Percentiles rank a stretch among this genome's conserved stretches.
phyloP scores from a whole-genome alignment of 2,888 invertebrate genomes.

The Argyra leucocephala region DNA sequence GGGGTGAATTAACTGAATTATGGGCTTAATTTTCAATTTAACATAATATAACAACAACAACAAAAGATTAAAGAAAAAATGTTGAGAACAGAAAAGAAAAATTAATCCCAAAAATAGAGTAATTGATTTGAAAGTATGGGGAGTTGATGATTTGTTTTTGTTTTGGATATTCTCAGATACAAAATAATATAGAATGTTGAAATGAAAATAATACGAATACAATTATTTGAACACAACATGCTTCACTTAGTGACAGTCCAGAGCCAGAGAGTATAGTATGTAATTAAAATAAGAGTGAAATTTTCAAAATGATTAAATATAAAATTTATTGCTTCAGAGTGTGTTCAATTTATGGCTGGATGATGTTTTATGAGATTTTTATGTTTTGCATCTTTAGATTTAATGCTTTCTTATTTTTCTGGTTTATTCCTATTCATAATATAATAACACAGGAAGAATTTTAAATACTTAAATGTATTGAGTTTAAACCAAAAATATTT shows the following conservation, averaged over 20 bases:
- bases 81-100: neutral
- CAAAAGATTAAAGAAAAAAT: neutral
- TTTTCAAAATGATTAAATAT: neutral
- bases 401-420: neutral
- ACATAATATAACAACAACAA: too few relatives aligned
- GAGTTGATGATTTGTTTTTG: too few relatives aligned
- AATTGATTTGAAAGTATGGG: neutral
- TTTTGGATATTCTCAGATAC: too few relatives aligned
- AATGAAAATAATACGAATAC: too few relatives aligned
- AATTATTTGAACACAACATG: too few relatives aligned
- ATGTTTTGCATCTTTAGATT: too few relatives aligned
- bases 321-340: neutral
- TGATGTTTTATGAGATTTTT: neutral
- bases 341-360: neutral
- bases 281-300: neutral
- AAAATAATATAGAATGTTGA: too few relatives aligned
- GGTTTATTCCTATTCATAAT: neutral
- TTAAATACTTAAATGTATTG: too few relatives aligned
- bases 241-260: too few relatives aligned
- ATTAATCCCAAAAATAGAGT: neutral
- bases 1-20: neutral
- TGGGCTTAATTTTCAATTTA: slow-evolving; percentile 1
- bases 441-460: too few relatives aligned
- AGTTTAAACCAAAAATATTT: too few relatives aligned
- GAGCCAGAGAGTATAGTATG: too few relatives aligned